Conservation (phyloP, 2,888 invertebrate genomes). For the Sisyra nigra region DNA sequence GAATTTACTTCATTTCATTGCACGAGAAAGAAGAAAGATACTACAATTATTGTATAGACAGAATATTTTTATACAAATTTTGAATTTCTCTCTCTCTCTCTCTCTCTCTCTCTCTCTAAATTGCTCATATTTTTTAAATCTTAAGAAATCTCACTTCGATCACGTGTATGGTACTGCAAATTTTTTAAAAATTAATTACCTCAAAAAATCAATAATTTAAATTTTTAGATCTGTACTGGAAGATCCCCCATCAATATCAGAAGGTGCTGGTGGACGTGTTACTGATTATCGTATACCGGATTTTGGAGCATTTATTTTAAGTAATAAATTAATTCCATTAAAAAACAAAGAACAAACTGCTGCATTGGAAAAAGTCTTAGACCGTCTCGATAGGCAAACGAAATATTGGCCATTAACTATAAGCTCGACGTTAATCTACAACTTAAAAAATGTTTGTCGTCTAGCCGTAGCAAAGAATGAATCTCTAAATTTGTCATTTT, state of each 20-base stretch:
- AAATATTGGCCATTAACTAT: constrained; percentile 83
- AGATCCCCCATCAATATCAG: constrained; percentile 89
- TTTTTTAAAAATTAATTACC: too few species aligned
- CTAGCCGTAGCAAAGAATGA: background rate
- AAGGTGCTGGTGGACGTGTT: constrained; percentile 86
- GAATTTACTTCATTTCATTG: background rate
- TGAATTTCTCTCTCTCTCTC: too few species aligned
- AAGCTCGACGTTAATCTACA: constrained; percentile 75
- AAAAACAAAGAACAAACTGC: constrained; percentile 30
- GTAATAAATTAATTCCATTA: constrained; percentile 61
- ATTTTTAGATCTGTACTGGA: constrained; percentile 62
- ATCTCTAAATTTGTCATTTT: constrained; percentile 8
- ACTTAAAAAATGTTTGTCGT: constrained; percentile 48
- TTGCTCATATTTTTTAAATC: too few species aligned
- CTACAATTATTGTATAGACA: too few species aligned
- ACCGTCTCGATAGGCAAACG: constrained; percentile 58
- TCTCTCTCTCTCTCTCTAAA: too few species aligned
- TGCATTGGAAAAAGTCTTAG: constrained; percentile 46
- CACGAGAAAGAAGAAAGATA: too few species aligned
- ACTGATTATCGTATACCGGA: constrained; percentile 80
- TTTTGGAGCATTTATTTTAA: constrained; percentile 77
- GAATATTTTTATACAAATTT: too few species aligned
- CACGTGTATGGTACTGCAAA: too few species aligned
- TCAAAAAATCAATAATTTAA: too few species aligned
- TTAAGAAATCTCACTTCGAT: too few species aligned